Conservation (phyloP, 2,113 vertebrate species). For the Vanacampus margaritifer region DNA sequence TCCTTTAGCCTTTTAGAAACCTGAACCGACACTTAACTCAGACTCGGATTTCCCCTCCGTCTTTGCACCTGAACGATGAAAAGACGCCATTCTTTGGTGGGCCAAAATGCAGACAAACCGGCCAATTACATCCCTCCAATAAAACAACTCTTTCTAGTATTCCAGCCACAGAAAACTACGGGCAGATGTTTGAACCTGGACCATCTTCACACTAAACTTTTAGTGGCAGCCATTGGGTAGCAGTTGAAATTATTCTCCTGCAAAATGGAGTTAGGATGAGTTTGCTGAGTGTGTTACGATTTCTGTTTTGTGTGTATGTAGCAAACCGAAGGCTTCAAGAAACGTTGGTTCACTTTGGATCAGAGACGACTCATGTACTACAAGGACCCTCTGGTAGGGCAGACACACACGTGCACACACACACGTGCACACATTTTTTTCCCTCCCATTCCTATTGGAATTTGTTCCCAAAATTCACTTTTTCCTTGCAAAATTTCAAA, state of each 20-base stretch:
- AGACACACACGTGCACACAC: neutral
- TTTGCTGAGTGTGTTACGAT: no score
- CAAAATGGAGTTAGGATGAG: no score
- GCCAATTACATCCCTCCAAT: neutral
- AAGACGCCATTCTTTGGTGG: constrained; percentile 8
- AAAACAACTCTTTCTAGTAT: no score
- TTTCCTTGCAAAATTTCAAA: no score
- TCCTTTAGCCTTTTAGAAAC: neutral
- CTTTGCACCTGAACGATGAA: constrained; percentile 39
- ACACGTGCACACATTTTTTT: neutral
- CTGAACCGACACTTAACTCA: constrained; percentile 18
- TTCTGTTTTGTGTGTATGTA: constrained; percentile 45
- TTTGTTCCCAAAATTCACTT: no score
- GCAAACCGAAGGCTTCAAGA: constrained; percentile 91
- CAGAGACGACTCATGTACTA: constrained; percentile 89
- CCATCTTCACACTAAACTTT: neutral
- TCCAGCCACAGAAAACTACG: no score
- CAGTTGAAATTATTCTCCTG: no score
- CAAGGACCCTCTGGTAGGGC: constrained; percentile 86
- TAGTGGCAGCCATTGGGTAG: neutral
- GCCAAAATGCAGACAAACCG: neutral
- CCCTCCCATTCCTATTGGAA: no score
- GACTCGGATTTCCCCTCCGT: constrained; percentile 19
- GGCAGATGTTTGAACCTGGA: neutral
- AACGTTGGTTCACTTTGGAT: constrained; percentile 90